Evolutionary conservation across 2,113 vertebrate genomes (phyloP).

Genomic region (Eublepharis macularius): DNA sequence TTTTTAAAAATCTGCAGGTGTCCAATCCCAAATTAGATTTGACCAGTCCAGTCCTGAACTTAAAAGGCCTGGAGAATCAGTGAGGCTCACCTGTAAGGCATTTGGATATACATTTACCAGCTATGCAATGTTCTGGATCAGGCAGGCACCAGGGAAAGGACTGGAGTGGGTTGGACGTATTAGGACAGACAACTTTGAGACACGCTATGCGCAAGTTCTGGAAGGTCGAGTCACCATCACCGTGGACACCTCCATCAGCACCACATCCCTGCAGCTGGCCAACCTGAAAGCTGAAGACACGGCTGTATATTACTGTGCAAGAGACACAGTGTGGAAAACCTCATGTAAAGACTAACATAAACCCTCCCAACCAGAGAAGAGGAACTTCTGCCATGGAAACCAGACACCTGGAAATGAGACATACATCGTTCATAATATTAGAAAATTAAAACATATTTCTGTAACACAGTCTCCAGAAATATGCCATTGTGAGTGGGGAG

Average conservation of each 20-base stretch:
- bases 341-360: background rate
- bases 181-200: background rate
- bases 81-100: conserved; percentile 22
- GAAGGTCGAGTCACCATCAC: conserved; percentile 23
- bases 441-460: too few relatives aligned
- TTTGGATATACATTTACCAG: conserved; percentile 24
- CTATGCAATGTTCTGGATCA: background rate
- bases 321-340: background rate
- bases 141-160: background rate
- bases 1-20: background rate
- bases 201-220: background rate
- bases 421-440: too few relatives aligned
- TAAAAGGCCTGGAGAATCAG: conserved; percentile 4
- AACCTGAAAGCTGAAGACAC: conserved; percentile 21
- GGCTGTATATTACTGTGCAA: too few relatives aligned
- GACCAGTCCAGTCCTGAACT: background rate
- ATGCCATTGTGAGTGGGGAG: too few relatives aligned
- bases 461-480: too few relatives aligned
- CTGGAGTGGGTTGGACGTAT: background rate
- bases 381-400: too few relatives aligned
- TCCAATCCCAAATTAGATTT: background rate
- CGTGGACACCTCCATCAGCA: conserved; percentile 30
- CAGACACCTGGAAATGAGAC: too few relatives aligned
- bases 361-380: background rate
- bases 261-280: conserved; percentile 8